phyloP scores from a whole-genome alignment of 2,888 invertebrate genomes.

The Spodoptera picta region DNA sequence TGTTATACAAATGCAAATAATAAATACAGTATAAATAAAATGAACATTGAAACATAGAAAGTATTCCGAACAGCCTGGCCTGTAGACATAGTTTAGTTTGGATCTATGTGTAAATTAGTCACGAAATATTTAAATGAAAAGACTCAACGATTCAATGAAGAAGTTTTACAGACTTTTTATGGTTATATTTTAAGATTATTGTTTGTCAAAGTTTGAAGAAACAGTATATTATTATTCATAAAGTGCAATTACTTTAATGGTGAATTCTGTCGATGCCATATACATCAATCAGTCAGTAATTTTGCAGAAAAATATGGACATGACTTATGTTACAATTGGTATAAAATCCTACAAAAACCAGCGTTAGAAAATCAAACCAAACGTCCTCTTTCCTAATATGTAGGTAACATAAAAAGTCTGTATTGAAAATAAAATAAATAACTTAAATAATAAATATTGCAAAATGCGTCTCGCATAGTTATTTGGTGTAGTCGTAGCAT shows the following conservation, averaged over 20 bases:
- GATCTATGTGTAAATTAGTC: conserved; percentile 40
- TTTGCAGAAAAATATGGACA: too few species aligned
- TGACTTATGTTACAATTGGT: too few species aligned
- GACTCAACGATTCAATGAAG: neutral
- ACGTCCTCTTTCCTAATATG: too few species aligned
- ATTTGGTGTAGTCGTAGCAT: conserved; percentile 54
- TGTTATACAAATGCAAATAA: too few species aligned
- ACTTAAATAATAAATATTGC: conserved; percentile 1
- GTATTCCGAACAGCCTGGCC: conserved; percentile 55
- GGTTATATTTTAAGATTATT: neutral
- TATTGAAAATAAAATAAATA: conserved; percentile 17
- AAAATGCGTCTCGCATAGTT: conserved; percentile 20
- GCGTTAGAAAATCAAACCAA: too few species aligned
- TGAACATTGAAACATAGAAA: neutral
- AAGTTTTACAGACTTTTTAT: conserved; percentile 54
- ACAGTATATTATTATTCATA: too few species aligned
- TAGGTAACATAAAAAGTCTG: conserved; percentile 49
- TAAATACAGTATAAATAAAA: neutral
- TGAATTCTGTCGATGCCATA: too few species aligned
- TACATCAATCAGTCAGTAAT: too few species aligned
- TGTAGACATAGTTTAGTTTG: conserved; percentile 44
- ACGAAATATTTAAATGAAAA: conserved; percentile 1
- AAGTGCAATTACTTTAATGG: too few species aligned
- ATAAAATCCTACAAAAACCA: too few species aligned
- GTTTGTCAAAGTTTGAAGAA: too few species aligned